phyloP scores from a whole-genome alignment of 2,888 invertebrate genomes.

The Slavum lentiscoides region DNA sequence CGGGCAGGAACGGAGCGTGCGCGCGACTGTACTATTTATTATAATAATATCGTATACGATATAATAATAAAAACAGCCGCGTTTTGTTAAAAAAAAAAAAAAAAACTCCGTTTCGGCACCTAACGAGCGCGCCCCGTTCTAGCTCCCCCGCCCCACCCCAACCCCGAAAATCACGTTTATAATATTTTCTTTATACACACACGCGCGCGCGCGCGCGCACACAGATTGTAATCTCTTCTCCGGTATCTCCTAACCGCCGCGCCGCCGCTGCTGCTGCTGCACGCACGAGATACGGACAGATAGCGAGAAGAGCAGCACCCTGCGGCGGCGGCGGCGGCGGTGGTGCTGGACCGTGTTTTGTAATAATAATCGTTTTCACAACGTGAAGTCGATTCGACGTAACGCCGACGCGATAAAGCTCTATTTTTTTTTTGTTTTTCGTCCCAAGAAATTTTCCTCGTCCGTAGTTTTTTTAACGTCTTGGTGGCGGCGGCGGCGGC shows the following conservation, averaged over 20 bases:
- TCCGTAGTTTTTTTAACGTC: too few relatives aligned
- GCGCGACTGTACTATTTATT: not conserved
- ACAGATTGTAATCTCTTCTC: not conserved
- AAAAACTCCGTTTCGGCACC: slow-evolving; percentile 40
- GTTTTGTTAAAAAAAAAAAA: too few relatives aligned
- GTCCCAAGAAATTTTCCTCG: not conserved
- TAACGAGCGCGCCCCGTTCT: slow-evolving; percentile 36
- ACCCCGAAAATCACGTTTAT: slow-evolving; percentile 26
- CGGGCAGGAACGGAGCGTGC: not conserved
- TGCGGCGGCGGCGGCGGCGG: not conserved
- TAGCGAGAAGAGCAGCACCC: not conserved
- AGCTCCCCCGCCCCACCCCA: not conserved
- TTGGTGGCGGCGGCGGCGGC: too few relatives aligned
- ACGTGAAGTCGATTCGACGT: slow-evolving; percentile 35
- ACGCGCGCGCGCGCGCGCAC: not conserved
- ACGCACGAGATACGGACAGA: too few relatives aligned
- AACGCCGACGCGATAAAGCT: slow-evolving; percentile 10
- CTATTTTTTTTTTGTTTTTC: not conserved
- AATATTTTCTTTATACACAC: too few relatives aligned
- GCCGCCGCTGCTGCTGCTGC: too few relatives aligned
- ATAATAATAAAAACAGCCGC: not conserved
- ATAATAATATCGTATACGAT: too few relatives aligned
- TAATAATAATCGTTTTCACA: slow-evolving; percentile 25
- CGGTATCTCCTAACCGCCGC: too few relatives aligned
- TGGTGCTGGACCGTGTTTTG: not conserved